Base-by-base conservation (phyloP, 2,797 vertebrate genomes). In the Gymnothorax javanicus region DNA sequence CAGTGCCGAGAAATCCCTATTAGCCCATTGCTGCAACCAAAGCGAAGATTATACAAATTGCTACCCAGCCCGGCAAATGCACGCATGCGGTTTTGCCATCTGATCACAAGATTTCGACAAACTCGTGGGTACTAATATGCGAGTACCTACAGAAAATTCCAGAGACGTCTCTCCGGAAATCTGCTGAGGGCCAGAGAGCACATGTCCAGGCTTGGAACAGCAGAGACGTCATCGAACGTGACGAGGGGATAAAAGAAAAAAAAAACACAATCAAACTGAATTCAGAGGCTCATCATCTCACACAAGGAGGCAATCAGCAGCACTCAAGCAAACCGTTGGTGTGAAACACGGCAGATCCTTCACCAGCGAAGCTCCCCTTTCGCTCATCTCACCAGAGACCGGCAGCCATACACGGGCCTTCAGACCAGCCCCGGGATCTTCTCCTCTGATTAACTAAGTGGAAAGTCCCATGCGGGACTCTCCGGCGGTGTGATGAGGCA, bases 371-470 rank as follows among this genome's bases (percentile, higher is more conserved):
- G 54, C 84, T 52, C 50, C 52, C 57, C 59, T 27, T 17, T 2
- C 84, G 59, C 86, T 79, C 79, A 85, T 88, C 86, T 88, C 85
- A 84, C 23, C 79, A 85, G 64, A 62, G 79, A 56, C 73, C 15
- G 13, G 67, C 13, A 17, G 62, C 75, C 75, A 69, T 57, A 33
- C 58, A 9, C 27, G 59, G 84, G 81, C 57, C 82, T 83, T 64
- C n/a, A 56, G 33, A 25, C 81, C n/a, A 54, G 85, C 67, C 84
- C 83, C n/a, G 77, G 85, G 71, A 84, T 87, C 84, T 62, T 81
- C 25, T 13, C 64, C 86, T 87, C 82, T 84, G 90, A 90, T 90
- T 89, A 89, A 85, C 88, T 87, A 87, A 73, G 79, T 56, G 58
- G 86, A 88, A 87, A 23, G 82, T 91, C 89, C 88, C 88, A 13